These are phyloP conservation scores for Pseudorectes ferrugineus DNA, from an alignment of 2,113 vertebrate genomes.

Conservation along the genomic window DNA sequence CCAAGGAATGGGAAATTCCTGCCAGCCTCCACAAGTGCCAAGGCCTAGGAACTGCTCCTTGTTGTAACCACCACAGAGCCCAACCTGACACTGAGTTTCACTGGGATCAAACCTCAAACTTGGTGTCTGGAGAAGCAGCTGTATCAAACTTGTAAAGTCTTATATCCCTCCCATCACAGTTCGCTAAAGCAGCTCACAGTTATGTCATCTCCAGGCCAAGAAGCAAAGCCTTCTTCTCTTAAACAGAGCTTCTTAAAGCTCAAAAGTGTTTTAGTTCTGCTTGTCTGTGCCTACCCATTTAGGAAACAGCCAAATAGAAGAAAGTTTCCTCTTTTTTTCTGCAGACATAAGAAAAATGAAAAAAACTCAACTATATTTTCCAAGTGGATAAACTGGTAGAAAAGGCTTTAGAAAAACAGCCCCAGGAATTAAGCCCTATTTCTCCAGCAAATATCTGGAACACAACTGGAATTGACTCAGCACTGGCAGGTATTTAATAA, in stretches of 20 bases:
- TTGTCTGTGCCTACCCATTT: neutral
- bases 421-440: neutral
- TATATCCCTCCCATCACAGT: neutral
- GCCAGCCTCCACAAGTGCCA: neutral
- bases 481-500: neutral
- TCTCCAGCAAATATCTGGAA: neutral
- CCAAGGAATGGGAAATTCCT: neutral
- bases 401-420: neutral
- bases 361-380: neutral
- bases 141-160: neutral
- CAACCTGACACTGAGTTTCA: neutral
- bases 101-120: neutral
- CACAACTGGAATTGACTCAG: neutral
- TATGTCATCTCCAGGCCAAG: neutral
- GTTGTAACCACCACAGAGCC: fast-evolving
- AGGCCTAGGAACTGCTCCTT: neutral
- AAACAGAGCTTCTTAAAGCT: neutral
- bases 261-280: neutral
- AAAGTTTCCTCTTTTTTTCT: neutral
- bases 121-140: neutral
- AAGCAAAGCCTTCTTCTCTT: neutral
- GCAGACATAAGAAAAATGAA: neutral
- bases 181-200: neutral
- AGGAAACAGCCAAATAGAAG: neutral
- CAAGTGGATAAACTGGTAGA: neutral